Conservation (phyloP, 2,888 invertebrate species). For the Protophormia terraenovae region DNA sequence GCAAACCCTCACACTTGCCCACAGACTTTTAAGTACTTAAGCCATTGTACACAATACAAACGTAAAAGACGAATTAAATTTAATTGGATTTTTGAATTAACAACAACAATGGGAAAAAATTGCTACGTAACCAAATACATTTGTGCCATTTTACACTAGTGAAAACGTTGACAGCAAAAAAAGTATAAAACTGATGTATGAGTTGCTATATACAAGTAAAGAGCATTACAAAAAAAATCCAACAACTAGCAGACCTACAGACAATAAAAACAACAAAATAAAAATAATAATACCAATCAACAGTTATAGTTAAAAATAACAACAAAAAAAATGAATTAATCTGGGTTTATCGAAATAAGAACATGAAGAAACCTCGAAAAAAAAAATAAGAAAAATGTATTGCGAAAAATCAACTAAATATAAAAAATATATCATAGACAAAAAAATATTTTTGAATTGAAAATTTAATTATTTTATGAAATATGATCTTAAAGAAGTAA, state of each 20-base stretch:
- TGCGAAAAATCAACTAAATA: not conserved
- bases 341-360: constrained; percentile 64
- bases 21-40: constrained; percentile 50
- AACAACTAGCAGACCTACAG: too few species aligned
- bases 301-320: constrained; percentile 70
- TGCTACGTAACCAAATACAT: constrained; percentile 59
- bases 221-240: constrained; percentile 44
- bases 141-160: constrained; percentile 52
- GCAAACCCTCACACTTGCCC: not conserved
- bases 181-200: not conserved
- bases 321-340: constrained; percentile 67
- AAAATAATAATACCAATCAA: constrained; percentile 54
- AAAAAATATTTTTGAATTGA: too few species aligned
- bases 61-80: constrained; percentile 68
- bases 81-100: constrained; percentile 71
- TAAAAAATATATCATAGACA: too few species aligned
- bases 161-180: not conserved
- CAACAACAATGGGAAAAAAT: constrained; percentile 51
- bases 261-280: constrained; percentile 39
- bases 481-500: too few species aligned
- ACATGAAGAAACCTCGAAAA: constrained; percentile 26
- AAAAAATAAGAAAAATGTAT: constrained; percentile 9
- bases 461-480: too few species aligned
- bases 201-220: not conserved
- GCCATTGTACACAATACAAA: constrained; percentile 16